Conservation (phyloP, 1,140 invertebrate species). For the Propsilocerus akamusi region DNA sequence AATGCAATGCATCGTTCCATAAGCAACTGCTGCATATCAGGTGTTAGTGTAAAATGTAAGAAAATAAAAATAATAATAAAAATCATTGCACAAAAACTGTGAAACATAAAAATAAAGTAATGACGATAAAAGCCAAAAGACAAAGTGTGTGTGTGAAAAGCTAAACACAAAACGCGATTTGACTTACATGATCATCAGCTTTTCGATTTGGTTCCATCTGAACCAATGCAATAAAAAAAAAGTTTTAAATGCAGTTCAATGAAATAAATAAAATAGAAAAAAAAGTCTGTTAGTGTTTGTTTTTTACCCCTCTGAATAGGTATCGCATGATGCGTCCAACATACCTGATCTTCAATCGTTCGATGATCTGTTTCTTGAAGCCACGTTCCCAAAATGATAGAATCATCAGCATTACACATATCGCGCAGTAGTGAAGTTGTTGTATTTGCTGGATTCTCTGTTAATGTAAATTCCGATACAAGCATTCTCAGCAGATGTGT, state of each 20-base stretch:
- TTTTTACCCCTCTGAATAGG: not conserved
- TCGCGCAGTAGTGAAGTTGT: conserved; percentile 74
- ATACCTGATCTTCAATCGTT: conserved; percentile 92
- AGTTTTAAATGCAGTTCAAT: conserved; percentile 6
- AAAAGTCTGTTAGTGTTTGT: conserved; percentile 1
- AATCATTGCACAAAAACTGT: no score
- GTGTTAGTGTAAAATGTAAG: no score
- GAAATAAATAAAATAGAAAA: conserved; percentile 4
- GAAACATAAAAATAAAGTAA: no score
- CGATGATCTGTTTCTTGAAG: conserved; percentile 91
- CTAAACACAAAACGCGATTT: no score
- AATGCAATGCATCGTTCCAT: no score
- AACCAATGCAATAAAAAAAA: conserved; percentile 14
- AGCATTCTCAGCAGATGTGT: conserved; percentile 76
- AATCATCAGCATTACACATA: conserved; percentile 82
- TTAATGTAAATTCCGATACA: conserved; percentile 92
- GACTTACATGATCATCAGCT: conserved; percentile 55
- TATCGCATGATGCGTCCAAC: conserved; percentile 10
- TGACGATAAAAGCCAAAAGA: no score
- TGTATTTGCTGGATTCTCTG: conserved; percentile 87
- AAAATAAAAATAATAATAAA: no score
- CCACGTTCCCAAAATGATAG: conserved; percentile 71
- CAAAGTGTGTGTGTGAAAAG: no score
- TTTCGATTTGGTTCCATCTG: conserved; percentile 59
- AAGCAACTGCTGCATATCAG: no score